These are phyloP conservation scores for Trichoplusia ni DNA, from an alignment of 1,140 invertebrate genomes.

Conservation along the genomic window DNA sequence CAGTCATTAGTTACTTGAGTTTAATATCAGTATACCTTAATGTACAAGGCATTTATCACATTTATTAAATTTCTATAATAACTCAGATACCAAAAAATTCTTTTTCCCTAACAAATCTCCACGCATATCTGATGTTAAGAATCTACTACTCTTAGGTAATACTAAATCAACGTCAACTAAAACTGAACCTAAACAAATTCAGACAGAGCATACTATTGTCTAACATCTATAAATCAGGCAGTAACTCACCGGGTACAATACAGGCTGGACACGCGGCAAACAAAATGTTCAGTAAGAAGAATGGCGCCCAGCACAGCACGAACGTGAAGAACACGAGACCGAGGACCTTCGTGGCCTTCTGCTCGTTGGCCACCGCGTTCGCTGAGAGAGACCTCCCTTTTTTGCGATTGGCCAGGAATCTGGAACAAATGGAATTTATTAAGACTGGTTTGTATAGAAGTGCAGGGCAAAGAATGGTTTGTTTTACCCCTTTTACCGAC, in stretches of 20 bases:
- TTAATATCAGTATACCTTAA: too few relatives aligned
- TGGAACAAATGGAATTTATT: slow-evolving; percentile 51
- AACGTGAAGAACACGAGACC: slow-evolving; percentile 95
- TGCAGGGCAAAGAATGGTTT: too few relatives aligned
- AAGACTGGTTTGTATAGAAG: neutral
- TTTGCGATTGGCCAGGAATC: slow-evolving; percentile 85
- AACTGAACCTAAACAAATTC: neutral
- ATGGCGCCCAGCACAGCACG: slow-evolving; percentile 94
- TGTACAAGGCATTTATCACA: too few relatives aligned
- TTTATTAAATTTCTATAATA: too few relatives aligned
- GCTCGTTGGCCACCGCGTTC: slow-evolving; percentile 90
- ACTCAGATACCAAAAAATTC: too few relatives aligned
- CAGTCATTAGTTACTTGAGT: too few relatives aligned
- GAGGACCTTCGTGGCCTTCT: slow-evolving; percentile 92
- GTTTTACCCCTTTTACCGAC: too few relatives aligned
- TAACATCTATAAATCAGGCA: neutral
- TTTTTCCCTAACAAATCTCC: too few relatives aligned
- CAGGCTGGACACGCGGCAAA: slow-evolving; percentile 89
- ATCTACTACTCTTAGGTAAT: too few relatives aligned
- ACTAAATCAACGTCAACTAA: neutral
- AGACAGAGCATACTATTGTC: neutral
- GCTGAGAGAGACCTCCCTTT: slow-evolving; percentile 86
- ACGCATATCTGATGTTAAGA: too few relatives aligned
- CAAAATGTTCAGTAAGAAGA: slow-evolving; percentile 93
- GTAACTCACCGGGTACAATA: slow-evolving; percentile 83